Base-by-base conservation (phyloP, 2,888 invertebrate species). In the Strigamia crassipes region DNA sequence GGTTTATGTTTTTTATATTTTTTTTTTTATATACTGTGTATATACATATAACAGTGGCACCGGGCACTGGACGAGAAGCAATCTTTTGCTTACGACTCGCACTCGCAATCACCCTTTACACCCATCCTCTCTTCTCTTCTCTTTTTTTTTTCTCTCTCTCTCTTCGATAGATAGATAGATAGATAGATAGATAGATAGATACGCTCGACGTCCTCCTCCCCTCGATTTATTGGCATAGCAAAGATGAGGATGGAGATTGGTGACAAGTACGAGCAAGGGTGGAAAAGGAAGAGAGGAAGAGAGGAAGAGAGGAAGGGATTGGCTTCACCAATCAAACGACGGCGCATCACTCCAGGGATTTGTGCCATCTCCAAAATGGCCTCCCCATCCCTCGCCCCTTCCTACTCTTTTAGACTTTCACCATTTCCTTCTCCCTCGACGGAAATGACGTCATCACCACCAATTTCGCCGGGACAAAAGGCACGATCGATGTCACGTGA, bases 81-180 rank as follows among this genome's bases (percentile, higher is more conserved):
- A 56, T 56, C 56, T 18, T 18, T 56, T 18, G 56, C 56, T 56
- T 56, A 56, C 56, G 56, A 56, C 56, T 18, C 56, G 56, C 56
- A 56, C 56, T 56, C 56, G n/a, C 56, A 56, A 56, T 56, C 56
- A 56, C 56, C 56, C 56, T 56, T 56, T 56, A 56, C 56, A 56
- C 56, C 27, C 27, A 27, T 2, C 27, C 27, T 27, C 27, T 27
- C 27, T 27, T 3, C 3, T 3, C 3, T 3, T 1, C 27, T 27
- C 27, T 27, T 3, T 27, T 3, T 27, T 27, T 3, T 27, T 3
- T 27, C 27, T 27, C 3, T 1, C 27, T 27, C 27, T 27, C 27
- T 18, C 56, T 56, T 18, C 56, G 56, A 56, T 18, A 56, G 51
- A 51, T 6, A 34, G 38, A 38, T 18, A 56, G 56, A 56, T 56